Conservation (phyloP, 1,140 invertebrate genomes). For the Mya arenaria region DNA sequence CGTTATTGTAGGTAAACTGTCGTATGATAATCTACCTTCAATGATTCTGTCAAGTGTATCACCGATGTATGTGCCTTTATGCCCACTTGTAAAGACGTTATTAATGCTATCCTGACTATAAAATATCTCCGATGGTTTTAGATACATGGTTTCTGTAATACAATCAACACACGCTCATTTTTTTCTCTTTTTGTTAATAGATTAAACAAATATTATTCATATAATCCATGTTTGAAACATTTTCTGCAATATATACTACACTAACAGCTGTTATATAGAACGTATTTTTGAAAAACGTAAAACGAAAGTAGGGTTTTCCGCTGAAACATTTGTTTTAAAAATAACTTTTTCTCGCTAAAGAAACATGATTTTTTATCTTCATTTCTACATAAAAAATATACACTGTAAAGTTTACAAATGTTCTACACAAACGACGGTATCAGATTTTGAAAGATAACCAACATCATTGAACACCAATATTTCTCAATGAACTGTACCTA, state of each 20-base stretch:
- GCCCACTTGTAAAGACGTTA: not conserved
- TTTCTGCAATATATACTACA: too few relatives aligned
- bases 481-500: too few relatives aligned
- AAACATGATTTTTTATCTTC: too few relatives aligned
- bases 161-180: not conserved
- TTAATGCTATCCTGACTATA: constrained; percentile 6
- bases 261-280: not conserved
- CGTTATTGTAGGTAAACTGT: constrained; percentile 9
- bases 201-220: not conserved
- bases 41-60: constrained; percentile 21
- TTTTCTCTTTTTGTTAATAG: not conserved
- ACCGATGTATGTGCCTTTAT: not conserved
- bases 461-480: too few relatives aligned
- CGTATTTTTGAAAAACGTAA: not conserved
- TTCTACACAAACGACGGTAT: too few relatives aligned
- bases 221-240: not conserved
- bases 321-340: not conserved
- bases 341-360: too few relatives aligned
- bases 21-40: not conserved
- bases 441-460: too few relatives aligned
- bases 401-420: too few relatives aligned
- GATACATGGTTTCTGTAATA: not conserved
- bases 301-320: not conserved
- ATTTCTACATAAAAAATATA: too few relatives aligned
- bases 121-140: constrained; percentile 33